Percentiles rank a stretch among this genome's conserved stretches.
phyloP scores from a whole-genome alignment of 2,113 vertebrate genomes.

The Irena cyanogastra region DNA sequence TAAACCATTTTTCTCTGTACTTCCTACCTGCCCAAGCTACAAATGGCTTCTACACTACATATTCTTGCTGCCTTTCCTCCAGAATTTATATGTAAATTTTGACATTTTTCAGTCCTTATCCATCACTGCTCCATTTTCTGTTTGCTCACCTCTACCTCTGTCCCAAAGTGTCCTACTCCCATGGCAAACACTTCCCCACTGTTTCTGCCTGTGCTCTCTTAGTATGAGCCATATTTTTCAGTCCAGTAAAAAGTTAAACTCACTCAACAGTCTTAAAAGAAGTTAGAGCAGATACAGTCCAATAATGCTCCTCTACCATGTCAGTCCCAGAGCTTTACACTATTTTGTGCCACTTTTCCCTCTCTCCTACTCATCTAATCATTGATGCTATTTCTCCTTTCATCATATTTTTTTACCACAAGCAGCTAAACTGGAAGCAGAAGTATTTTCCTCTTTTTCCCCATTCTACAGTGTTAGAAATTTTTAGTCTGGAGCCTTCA shows the following conservation, averaged over 20 bases:
- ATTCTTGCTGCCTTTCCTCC: not conserved
- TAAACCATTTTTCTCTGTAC: not conserved
- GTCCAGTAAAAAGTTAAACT: not conserved
- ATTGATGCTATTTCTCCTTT: not conserved
- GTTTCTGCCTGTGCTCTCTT: not conserved
- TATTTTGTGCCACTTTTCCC: not conserved
- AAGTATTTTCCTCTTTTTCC: not conserved
- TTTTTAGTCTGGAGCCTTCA: not conserved
- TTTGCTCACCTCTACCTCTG: not conserved
- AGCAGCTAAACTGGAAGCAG: not conserved
- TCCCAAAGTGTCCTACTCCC: not conserved
- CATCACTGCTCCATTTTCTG: not conserved
- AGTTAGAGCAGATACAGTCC: not conserved
- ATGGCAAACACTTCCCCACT: not conserved
- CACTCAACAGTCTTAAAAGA: not conserved
- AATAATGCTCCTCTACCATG: not conserved
- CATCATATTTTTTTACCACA: not conserved
- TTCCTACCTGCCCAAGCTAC: not conserved
- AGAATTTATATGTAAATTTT: not conserved
- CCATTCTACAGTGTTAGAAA: not conserved
- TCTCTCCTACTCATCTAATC: not conserved
- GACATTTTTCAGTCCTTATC: not conserved
- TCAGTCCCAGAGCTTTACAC: not conserved
- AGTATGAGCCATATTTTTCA: not conserved
- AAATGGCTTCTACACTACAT: not conserved